Conservation (phyloP, 2,797 vertebrate species). For the Tauraco hartlaubi region DNA sequence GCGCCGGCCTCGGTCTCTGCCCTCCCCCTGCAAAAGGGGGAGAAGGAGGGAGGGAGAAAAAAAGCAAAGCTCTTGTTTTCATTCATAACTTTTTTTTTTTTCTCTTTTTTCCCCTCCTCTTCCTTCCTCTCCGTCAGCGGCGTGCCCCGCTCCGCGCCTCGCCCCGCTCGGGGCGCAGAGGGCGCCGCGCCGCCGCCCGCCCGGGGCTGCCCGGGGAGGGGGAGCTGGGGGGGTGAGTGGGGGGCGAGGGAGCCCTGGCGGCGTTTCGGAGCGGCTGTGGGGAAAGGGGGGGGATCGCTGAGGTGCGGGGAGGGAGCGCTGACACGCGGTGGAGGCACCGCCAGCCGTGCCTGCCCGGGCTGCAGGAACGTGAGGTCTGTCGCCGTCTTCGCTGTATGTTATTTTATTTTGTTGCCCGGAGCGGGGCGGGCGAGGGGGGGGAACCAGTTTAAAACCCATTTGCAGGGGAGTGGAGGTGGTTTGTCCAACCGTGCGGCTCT, state of each 20-base stretch:
- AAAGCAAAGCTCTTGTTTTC: slow-evolving; percentile 83
- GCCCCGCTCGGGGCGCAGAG: slow-evolving; percentile 65
- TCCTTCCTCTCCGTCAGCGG: slow-evolving; percentile 70
- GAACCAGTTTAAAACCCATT: background rate
- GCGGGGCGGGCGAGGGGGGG: no score
- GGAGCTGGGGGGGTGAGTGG: no score
- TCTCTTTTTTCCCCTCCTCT: slow-evolving; percentile 30
- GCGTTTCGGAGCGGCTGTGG: background rate
- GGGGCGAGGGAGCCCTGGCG: no score
- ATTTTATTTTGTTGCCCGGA: background rate
- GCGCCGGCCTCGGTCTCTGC: slow-evolving; percentile 77
- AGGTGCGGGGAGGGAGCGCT: background rate
- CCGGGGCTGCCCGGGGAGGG: no score
- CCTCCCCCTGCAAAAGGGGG: slow-evolving; percentile 70
- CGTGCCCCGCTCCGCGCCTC: slow-evolving; percentile 57
- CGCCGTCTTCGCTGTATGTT: background rate
- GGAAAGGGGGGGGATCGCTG: background rate
- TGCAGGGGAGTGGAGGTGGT: background rate
- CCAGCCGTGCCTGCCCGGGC: no score
- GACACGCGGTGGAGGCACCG: no score
- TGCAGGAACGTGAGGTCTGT: background rate
- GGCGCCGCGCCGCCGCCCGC: no score
- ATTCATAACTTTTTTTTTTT: slow-evolving; percentile 88
- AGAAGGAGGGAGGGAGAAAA: background rate
- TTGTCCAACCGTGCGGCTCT: background rate